phyloP scores from a whole-genome alignment of 2,113 vertebrate genomes.

The Loxodonta africana region DNA sequence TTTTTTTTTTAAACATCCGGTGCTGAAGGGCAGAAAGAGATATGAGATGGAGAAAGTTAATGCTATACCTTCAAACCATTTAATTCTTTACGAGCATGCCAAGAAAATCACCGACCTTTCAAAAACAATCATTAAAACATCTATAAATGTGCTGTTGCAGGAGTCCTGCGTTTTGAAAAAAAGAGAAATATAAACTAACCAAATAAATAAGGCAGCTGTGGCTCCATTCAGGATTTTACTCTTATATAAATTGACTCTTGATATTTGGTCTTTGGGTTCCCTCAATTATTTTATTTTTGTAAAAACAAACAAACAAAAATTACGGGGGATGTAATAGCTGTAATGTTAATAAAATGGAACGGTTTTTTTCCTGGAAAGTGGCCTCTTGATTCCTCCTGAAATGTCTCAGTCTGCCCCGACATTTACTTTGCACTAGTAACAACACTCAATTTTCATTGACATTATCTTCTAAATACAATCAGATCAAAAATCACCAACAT shows the following conservation, averaged over 20 bases:
- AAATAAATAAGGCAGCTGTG: constrained; percentile 67
- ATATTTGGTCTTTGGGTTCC: constrained; percentile 62
- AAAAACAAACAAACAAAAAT: background rate
- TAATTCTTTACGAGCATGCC: constrained; percentile 34
- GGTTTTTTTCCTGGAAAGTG: constrained; percentile 64
- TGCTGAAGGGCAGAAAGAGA: background rate
- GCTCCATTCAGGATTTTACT: constrained; percentile 51
- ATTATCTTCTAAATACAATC: constrained; percentile 81
- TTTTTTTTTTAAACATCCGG: background rate
- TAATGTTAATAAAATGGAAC: constrained; percentile 63
- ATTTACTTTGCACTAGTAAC: constrained; percentile 77
- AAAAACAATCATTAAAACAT: constrained; percentile 47
- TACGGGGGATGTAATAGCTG: constrained; percentile 38
- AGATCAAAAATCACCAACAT: constrained; percentile 76
- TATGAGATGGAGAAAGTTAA: background rate
- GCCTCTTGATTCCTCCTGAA: constrained; percentile 74
- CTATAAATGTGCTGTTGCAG: constrained; percentile 10
- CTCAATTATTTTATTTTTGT: constrained; percentile 75
- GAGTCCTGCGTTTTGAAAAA: constrained; percentile 27
- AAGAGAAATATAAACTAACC: constrained; percentile 36
- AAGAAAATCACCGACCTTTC: constrained; percentile 60
- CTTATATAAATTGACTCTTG: constrained; percentile 68
- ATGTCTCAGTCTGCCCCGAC: constrained; percentile 77
- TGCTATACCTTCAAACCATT: constrained; percentile 20
- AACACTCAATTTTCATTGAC: constrained; percentile 81